Conservation (phyloP, 2,888 invertebrate genomes). For the Augiades crinisus region DNA sequence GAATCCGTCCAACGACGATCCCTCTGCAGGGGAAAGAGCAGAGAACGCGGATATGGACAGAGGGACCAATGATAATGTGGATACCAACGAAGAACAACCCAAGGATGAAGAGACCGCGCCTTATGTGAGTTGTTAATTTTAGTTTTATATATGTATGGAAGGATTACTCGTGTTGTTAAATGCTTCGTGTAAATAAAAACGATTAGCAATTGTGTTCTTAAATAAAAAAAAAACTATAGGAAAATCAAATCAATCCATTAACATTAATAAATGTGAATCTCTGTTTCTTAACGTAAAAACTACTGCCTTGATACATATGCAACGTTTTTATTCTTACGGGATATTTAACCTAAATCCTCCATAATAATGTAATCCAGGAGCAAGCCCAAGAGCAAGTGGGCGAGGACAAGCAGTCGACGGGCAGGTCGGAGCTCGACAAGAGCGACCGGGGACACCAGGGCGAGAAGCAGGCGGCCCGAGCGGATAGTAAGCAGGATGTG, state of each 20-base stretch:
- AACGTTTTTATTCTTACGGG: too few species aligned
- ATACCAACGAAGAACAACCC: constrained; percentile 68
- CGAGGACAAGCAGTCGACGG: constrained; percentile 84
- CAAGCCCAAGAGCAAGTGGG: constrained; percentile 82
- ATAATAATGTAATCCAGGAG: too few species aligned
- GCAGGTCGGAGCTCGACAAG: constrained; percentile 88
- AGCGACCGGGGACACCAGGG: constrained; percentile 86
- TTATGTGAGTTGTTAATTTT: constrained; percentile 56
- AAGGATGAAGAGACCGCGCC: constrained; percentile 68
- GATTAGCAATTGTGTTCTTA: neutral
- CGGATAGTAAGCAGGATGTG: constrained; percentile 61
- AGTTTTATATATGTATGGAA: too few species aligned
- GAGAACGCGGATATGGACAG: constrained; percentile 74
- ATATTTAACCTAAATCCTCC: too few species aligned
- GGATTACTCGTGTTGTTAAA: too few species aligned
- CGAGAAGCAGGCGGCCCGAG: constrained; percentile 60
- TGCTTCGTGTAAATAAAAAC: too few species aligned
- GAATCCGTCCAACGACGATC: constrained; percentile 71
- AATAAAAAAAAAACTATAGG: neutral
- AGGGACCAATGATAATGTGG: constrained; percentile 74
- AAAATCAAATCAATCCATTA: too few species aligned
- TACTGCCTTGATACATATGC: too few species aligned
- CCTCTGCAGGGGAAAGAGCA: constrained; percentile 68
- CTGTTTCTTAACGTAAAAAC: too few species aligned
- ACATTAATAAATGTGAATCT: too few species aligned